phyloP scores from a whole-genome alignment of 1,140 invertebrate genomes.

The Pararge aegeria region DNA sequence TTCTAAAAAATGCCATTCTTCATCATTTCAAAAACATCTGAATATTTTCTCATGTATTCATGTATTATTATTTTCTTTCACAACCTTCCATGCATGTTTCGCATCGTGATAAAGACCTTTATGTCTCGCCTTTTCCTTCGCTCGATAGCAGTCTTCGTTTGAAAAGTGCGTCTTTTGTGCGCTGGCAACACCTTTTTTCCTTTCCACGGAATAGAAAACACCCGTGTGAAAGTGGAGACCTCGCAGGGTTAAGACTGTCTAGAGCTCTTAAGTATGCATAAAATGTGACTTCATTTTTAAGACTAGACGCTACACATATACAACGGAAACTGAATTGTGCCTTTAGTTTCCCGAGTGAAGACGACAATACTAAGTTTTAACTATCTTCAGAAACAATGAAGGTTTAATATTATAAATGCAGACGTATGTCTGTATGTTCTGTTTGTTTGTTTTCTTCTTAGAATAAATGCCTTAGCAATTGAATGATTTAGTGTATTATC shows the following conservation, averaged over 20 bases:
- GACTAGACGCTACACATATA: neutral
- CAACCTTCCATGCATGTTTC: constrained; percentile 1
- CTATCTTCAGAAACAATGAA: no score
- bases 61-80: neutral
- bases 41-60: no score
- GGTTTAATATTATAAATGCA: no score
- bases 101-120: constrained; percentile 28
- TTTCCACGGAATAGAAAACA: constrained; percentile 8
- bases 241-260: neutral
- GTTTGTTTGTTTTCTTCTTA: no score
- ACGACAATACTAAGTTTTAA: no score
- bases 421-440: no score
- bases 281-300: constrained; percentile 7
- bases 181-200: constrained; percentile 15
- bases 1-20: no score
- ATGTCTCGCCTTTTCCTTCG: constrained; percentile 14
- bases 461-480: no score
- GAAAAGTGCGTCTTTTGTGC: constrained; percentile 24
- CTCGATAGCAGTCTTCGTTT: constrained; percentile 28
- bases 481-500: no score
- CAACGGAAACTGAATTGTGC: neutral
- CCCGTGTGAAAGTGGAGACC: constrained; percentile 6
- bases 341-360: no score
- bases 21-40: no score
- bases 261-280: constrained; percentile 1